Conservation (phyloP, 2,888 invertebrate species). For the Tetanocera ferruginea region DNA sequence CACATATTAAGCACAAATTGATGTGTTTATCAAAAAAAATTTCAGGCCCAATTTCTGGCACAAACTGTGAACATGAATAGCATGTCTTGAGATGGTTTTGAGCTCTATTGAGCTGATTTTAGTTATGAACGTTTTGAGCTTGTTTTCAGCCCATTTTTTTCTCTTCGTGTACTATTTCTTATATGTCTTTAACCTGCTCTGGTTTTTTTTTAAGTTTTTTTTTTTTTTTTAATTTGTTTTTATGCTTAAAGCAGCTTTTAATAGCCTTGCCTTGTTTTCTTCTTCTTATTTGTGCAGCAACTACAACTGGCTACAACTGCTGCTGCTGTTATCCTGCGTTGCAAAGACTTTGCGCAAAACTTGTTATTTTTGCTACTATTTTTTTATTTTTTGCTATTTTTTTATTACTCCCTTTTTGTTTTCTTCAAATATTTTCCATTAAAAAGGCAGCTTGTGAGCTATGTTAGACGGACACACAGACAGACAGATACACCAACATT, state of each 20-base stretch:
- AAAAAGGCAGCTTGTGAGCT: conserved; percentile 39
- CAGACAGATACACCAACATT: background rate
- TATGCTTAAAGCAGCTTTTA: conserved; percentile 44
- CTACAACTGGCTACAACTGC: background rate
- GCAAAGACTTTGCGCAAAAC: conserved; percentile 29
- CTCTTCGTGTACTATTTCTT: too few species aligned
- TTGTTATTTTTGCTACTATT: conserved; percentile 24
- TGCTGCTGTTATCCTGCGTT: background rate
- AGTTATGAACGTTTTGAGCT: too few species aligned
- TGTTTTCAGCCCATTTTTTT: too few species aligned
- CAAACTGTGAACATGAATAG: too few species aligned
- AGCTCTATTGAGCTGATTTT: too few species aligned
- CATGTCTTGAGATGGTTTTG: too few species aligned
- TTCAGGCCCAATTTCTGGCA: too few species aligned
- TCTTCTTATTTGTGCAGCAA: background rate
- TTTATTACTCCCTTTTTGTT: background rate
- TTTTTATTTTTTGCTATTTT: background rate
- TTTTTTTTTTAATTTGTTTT: conserved; percentile 10
- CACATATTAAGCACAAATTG: too few species aligned
- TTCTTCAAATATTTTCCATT: conserved; percentile 43
- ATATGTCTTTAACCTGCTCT: too few species aligned
- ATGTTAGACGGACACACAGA: background rate
- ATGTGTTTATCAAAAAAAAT: too few species aligned
- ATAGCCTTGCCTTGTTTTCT: conserved; percentile 25
- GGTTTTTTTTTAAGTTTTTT: background rate